These are phyloP conservation scores for Dufourea novaeangliae DNA, from an alignment of 1,140 invertebrate species.

Conservation along the genomic window DNA sequence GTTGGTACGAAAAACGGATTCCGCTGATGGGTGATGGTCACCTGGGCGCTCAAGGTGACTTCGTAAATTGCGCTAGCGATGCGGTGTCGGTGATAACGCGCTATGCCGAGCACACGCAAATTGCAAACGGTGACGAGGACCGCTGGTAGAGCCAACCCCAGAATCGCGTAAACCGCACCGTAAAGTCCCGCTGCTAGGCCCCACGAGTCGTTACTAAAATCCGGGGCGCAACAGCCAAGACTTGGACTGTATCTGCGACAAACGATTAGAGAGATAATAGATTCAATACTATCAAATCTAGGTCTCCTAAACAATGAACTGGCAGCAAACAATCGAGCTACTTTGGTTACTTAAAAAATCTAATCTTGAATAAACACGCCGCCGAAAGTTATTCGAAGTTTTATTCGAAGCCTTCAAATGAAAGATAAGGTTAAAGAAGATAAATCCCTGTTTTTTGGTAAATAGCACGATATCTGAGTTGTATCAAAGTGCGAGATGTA, in stretches of 20 bases:
- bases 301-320: too few species aligned
- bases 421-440: too few species aligned
- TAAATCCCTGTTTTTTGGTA: too few species aligned
- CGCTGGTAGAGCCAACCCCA: constrained; percentile 86
- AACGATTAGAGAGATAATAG: too few species aligned
- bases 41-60: constrained; percentile 91
- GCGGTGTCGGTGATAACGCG: constrained; percentile 90
- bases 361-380: too few species aligned
- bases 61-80: constrained; percentile 93
- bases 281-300: too few species aligned
- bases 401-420: too few species aligned
- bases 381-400: too few species aligned
- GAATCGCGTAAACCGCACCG: constrained; percentile 84
- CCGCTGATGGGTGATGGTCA: constrained; percentile 90
- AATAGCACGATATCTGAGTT: too few species aligned
- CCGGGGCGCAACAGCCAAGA: constrained; percentile 85
- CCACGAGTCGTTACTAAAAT: constrained; percentile 84
- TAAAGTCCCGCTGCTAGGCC: constrained; percentile 82
- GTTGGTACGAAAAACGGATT: constrained; percentile 88
- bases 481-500: too few species aligned
- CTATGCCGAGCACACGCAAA: constrained; percentile 88
- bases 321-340: too few species aligned
- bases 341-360: too few species aligned
- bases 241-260: constrained; percentile 80
- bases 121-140: constrained; percentile 88